Base-by-base conservation (phyloP, 2,797 vertebrate genomes). In the Bradypus variegatus region DNA sequence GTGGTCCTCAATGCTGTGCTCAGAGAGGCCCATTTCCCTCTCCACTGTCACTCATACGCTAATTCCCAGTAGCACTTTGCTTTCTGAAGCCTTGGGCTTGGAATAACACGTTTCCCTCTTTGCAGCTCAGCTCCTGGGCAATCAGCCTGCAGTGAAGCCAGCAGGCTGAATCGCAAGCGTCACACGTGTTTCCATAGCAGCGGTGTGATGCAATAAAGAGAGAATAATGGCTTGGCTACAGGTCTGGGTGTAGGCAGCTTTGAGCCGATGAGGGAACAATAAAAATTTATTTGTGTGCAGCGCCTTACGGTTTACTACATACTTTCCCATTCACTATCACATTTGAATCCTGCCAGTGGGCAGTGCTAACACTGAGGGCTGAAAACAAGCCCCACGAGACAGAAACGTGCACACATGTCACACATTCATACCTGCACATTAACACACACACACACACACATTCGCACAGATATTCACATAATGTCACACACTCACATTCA, bases 141-240 rank as follows among this genome's bases (percentile, higher is more conserved):
- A 5, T 87, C 64, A 79, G 70, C 55, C 79, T 93, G 48, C 82
- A 72, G 67, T 50, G 89, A 85, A 94, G 55, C 13, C 80, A 96
- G 67, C 90, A 67, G 65, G 72, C 41, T 86, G 72, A 48, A 85
- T 12, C 70, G 41, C 58, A 62, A 50, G 76, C 11, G 14, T 38
- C 80, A 84, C 27, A 8, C 50, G 3, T 38, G 65, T 80, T 92
- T 85, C 81, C 65, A 64, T 73, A 77, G 86, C 86, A 93, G 79
- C 72, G 67, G n/a, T 92, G 67, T 84, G 89, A 93, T 87, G 58
- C 85, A 6, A 1, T 86, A 90, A 55, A 72, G 60, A 36, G 8
- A 88, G 72, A 89, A 88, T 0, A 6, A 72, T 36, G 78, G 38
- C 50, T 67, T 48, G 19, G 9, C 79, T 9, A 0, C 64, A 55